Base-by-base conservation (phyloP, 2,797 vertebrate species). In the Poecilia wingei region DNA sequence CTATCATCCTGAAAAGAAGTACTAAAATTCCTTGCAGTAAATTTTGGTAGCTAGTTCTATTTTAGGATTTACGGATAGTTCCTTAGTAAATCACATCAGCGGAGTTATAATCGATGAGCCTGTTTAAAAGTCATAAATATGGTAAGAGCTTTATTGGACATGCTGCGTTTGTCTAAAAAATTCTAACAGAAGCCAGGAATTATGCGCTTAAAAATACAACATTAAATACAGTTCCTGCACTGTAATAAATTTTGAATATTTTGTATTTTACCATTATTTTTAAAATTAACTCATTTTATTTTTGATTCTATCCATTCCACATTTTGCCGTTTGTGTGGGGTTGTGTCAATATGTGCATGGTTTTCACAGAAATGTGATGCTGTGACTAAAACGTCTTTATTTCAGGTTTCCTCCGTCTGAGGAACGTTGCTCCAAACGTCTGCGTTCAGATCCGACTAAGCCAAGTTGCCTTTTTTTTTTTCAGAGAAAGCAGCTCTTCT, bases 21-120 rank as follows among this genome's bases (percentile, higher is more conserved):
- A 77, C 45, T 82, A 57, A 78, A 84, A 91, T 91, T 88, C 90
- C 80, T 83, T 72, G 82, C 87, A 80, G 84, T 89, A 91, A 84
- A 88, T 89, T 82, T 82, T 31, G 1, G 1, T 22, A 12, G 14
- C 49, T 33, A 45, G 47, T 85, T 75, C 84, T 74, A 81, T 76
- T 81, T 82, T 51, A 86, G 73, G 85, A 81, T 89, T 87, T 86
- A 41, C 16, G 47, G 77, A 72, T 78, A 80, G 78, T 68, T 87
- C 64, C 68, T 86, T 76, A 81, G 81, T 87, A 83, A 88, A 88
- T 86, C 82, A 78, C 71, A 73, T 88, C 81, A 87, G 73, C 75
- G 81, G 72, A 84, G 78, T 45, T 83, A 9, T 77, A 75, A 87
- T 75, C 72, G 74, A 88, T 78, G 85, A 86, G 72, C 43, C 78